phyloP scores from a whole-genome alignment of 2,113 vertebrate genomes.

The Cynopterus brachyotis region DNA sequence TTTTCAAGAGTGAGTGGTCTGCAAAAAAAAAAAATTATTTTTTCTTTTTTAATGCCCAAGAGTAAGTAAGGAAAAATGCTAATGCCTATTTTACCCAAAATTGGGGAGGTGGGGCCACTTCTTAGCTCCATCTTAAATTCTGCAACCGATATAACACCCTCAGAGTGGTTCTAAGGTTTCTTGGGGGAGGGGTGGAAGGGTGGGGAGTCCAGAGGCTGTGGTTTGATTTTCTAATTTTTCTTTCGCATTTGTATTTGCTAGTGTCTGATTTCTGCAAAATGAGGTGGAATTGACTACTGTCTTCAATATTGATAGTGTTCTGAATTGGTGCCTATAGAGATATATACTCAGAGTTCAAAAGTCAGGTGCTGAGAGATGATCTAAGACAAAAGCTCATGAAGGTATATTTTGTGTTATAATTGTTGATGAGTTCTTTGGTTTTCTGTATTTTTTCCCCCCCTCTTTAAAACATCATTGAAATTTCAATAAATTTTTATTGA shows the following conservation, averaged over 20 bases:
- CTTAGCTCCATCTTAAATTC: neutral
- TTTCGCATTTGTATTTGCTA: constrained; percentile 77
- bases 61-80: neutral
- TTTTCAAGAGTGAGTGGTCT: constrained; percentile 17
- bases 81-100: constrained; percentile 61
- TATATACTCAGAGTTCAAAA: constrained; percentile 31
- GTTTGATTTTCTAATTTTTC: constrained; percentile 74
- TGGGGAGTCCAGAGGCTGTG: constrained; percentile 20
- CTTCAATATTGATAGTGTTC: constrained; percentile 75
- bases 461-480: constrained; percentile 90
- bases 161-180: neutral
- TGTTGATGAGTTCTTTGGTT: constrained; percentile 86
- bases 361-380: constrained; percentile 74
- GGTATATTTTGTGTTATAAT: constrained; percentile 93
- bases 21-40: neutral
- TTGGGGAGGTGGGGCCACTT: constrained; percentile 80
- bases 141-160: neutral
- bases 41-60: constrained; percentile 27
- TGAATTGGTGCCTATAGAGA: constrained; percentile 71
- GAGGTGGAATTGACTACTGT: constrained; percentile 76
- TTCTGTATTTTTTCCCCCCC: constrained; percentile 83
- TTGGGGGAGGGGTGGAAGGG: neutral
- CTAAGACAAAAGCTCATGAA: constrained; percentile 87
- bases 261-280: constrained; percentile 32
- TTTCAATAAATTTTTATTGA: constrained; percentile 95